Percentiles rank a stretch among this genome's conserved stretches.
phyloP scores from a whole-genome alignment of 1,140 invertebrate genomes.

The Ephestia elutella region DNA sequence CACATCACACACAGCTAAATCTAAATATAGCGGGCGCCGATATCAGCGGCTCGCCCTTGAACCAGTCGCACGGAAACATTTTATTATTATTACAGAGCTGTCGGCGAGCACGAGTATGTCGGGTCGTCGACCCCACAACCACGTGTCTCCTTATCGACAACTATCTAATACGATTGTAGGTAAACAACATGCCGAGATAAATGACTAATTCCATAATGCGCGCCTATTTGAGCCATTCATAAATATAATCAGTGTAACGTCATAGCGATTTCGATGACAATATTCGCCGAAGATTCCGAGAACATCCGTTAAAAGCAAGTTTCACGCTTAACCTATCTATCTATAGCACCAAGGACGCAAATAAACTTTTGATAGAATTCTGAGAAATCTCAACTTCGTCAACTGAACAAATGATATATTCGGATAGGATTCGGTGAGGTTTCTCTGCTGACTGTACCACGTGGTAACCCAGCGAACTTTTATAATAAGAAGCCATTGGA shows the following conservation, averaged over 20 bases:
- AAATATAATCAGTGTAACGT: conserved; percentile 58
- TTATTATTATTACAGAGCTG: conserved; percentile 74
- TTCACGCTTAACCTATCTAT: no score
- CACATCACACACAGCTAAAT: conserved; percentile 68
- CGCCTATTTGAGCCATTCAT: conserved; percentile 62
- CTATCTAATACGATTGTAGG: conserved; percentile 74
- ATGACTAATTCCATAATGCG: conserved; percentile 70
- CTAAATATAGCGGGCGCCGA: conserved; percentile 73
- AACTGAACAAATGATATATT: not conserved
- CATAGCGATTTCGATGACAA: conserved; percentile 41
- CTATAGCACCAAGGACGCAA: not conserved
- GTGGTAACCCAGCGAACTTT: no score
- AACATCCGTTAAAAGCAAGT: conserved; percentile 6
- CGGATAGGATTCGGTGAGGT: no score
- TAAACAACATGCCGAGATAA: conserved; percentile 71
- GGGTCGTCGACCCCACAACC: conserved; percentile 68
- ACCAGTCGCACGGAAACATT: conserved; percentile 74
- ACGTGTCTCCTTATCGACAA: conserved; percentile 74
- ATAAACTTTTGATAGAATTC: not conserved
- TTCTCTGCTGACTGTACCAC: no score
- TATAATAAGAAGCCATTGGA: no score
- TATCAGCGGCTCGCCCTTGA: conserved; percentile 74
- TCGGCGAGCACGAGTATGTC: conserved; percentile 72
- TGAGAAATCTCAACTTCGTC: not conserved
- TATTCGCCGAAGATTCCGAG: conserved; percentile 19